Conservation (phyloP, 2,797 vertebrate species). For the Amblyraja radiata region DNA sequence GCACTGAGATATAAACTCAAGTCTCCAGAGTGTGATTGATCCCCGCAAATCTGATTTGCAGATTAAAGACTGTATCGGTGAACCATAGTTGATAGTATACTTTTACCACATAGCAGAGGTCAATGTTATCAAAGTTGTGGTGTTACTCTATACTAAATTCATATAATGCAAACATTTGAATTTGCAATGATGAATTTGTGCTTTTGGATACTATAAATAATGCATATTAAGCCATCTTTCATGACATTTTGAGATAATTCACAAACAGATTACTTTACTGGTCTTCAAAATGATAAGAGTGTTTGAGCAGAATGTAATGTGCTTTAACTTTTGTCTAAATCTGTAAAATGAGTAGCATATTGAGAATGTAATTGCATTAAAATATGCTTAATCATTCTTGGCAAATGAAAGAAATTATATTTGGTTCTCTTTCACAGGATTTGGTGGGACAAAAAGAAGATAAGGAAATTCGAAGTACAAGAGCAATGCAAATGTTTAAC, state of each 20-base stretch:
- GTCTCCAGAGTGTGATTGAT: not conserved
- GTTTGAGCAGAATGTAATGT: not conserved
- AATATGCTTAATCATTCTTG: not conserved
- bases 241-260: not conserved
- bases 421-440: not conserved
- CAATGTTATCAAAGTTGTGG: not conserved
- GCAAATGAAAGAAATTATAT: not conserved
- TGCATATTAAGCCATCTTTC: not conserved
- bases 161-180: not conserved
- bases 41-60: not conserved
- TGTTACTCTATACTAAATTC: not conserved
- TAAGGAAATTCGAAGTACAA: not conserved
- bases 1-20: not conserved
- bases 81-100: not conserved
- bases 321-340: not conserved
- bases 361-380: not conserved
- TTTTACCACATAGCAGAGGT: not conserved
- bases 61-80: not conserved
- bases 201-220: not conserved
- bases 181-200: not conserved
- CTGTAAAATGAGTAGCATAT: not conserved
- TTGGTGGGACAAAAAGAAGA: slow-evolving; percentile 35
- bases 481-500: not conserved
- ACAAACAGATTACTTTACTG: not conserved
- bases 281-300: not conserved